A percentile compares a stretch with the other conserved stretches of the same genome.
Conservation (phyloP, 2,113 vertebrate species). For the Hassar affinis region DNA sequence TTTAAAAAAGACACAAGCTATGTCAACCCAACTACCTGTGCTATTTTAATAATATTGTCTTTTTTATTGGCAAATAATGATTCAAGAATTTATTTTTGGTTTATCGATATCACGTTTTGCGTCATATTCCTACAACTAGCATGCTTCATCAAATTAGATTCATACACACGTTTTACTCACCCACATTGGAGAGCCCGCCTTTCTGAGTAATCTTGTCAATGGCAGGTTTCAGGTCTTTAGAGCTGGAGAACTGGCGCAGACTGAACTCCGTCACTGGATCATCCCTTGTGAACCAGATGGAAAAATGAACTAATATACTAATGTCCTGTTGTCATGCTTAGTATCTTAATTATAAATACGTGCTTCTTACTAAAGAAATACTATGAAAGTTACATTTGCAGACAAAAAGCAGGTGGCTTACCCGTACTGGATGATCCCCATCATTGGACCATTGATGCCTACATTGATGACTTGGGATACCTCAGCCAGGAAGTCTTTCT, state of each 20-base stretch:
- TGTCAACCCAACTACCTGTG: neutral
- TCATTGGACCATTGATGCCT: slow-evolving; percentile 82
- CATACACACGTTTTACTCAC: slow-evolving; percentile 72
- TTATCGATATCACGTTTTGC: neutral
- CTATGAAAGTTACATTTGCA: neutral
- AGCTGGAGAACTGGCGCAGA: slow-evolving; percentile 79
- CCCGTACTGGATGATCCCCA: slow-evolving; percentile 95
- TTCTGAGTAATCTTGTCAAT: slow-evolving; percentile 89
- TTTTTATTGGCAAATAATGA: neutral
- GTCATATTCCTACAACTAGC: neutral
- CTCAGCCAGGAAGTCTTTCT: slow-evolving; percentile 88
- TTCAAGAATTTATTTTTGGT: neutral
- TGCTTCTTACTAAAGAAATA: neutral
- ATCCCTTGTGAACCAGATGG: slow-evolving; percentile 70
- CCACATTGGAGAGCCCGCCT: slow-evolving; percentile 91
- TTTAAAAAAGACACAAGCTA: neutral
- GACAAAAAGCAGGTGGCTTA: slow-evolving; percentile 61
- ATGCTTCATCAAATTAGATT: neutral
- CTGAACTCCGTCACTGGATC: slow-evolving; percentile 88
- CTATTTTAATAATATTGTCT: neutral
- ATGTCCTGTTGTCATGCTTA: neutral
- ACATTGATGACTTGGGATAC: slow-evolving; percentile 83
- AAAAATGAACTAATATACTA: neutral
- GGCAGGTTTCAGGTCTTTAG: slow-evolving; percentile 81
- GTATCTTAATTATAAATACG: too few relatives aligned